Evolutionary conservation across 2,888 invertebrate genomes (phyloP), one percentile per base, ranked within the genome.

Genomic region (Autographa pulchrina): DNA sequence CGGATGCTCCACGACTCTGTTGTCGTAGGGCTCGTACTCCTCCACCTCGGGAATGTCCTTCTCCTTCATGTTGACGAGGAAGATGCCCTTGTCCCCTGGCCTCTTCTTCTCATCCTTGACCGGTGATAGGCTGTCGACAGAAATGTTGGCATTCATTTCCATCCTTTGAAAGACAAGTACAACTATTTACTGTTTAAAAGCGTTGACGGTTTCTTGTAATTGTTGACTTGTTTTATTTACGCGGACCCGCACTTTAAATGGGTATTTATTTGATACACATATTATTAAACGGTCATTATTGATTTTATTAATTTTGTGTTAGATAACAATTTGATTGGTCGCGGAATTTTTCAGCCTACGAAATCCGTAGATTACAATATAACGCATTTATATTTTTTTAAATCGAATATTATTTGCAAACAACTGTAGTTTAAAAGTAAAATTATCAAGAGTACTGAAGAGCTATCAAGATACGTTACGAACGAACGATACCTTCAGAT

Each of bases 21-120:
- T 96, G 68, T 96, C 94, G 84, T 97, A 97, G 0, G 98, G 98
- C 80, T 97, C 97, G 83, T 97, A 98, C 71, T 97, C 96, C 62
- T 96, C 96, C 18, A 94, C 96, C 52, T 96, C 93, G 59, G 93
- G 94, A 52, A 95, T 85, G 72, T 96, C 94, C 79, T 96, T 96
- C 73, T 96, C 93, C 75, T 96, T 96, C 93, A 95, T 91, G 78
- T 94, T 93, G 18, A 94, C 92, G 9, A 95, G 88, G 88, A 87
- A 95, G 70, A 96, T 91, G 89, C 92, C 90, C 76, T 93, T 93
- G 75, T 95, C 95, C 0, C 90, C 90, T 1, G 89, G 87, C 75
- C 80, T 86, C 72, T 90, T 92, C 78, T 92, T 92, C 43, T 92
- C 93, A 82, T 95, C 95, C 86, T 92, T 92, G 13, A 95, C 94